Base-by-base conservation (phyloP, 2,113 vertebrate genomes). In the Thunnus maccoyii region DNA sequence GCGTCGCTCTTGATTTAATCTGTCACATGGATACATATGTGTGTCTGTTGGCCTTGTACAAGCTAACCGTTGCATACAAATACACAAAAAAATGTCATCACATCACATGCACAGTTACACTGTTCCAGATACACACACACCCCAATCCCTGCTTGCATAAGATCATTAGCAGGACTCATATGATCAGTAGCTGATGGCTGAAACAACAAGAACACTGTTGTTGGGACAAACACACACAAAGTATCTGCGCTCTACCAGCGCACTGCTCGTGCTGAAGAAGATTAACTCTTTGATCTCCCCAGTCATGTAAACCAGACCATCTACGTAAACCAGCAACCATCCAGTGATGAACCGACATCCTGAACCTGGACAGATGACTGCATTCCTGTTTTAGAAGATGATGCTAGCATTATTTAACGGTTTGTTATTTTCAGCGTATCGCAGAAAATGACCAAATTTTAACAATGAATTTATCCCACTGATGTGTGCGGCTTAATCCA, bases 131-230 rank as follows among this genome's bases (percentile, higher is more conserved):
- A 22, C 18, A 41, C 41, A 65, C 30, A 64, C 18, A 52, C 51
- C 14, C 36, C 4, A n/a, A 32, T 64, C 54, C 58, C 18, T 27
- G 16, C 36, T 68, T 44, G 52, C 55, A 7, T 74, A 79, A 85
- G 76, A 76, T 81, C 64, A 86, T 88, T 82, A 84, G 62, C 79
- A 68, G 81, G 13, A 85, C 76, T 90, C 91, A 92, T 88, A 88
- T 90, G 91, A 90, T 88, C 64, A 55, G 76, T 47, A 57, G 88
- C 83, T 83, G 81, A 51, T 17, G 88, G 73, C 71, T 55, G 76
- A 44, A 88, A 87, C 73, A 87, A 88, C 76, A 81, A 80, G 0
- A 50, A 56, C 72, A 3, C 46, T 62, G 44, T 86, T 87, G 86
- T 86, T 87, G 41, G n/a, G 18, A 48, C 18, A 64, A 27, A 83